Conservation (phyloP, 2,888 invertebrate species). For the Trachelus troglodyta region DNA sequence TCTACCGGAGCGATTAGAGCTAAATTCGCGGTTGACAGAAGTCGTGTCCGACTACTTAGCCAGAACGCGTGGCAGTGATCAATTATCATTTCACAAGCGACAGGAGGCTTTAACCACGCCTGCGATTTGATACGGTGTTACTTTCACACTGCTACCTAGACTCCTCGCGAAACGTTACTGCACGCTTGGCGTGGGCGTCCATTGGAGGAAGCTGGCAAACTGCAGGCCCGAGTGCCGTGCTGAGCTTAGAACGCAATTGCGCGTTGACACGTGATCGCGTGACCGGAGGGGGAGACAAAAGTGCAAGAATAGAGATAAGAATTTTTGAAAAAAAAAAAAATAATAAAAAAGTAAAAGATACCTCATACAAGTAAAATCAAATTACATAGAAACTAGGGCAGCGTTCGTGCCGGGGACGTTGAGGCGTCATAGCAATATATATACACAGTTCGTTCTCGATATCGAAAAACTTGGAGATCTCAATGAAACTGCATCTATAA, state of each 20-base stretch:
- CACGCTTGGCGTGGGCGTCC: background rate
- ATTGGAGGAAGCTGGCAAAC: background rate
- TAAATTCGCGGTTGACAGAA: constrained; percentile 15
- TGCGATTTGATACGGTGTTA: constrained; percentile 16
- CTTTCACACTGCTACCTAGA: constrained; percentile 14
- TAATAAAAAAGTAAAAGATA: background rate
- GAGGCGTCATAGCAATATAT: background rate
- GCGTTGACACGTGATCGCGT: background rate
- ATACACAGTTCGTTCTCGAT: constrained; percentile 6
- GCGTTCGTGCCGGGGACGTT: background rate
- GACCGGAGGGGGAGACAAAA: background rate
- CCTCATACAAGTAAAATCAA: background rate
- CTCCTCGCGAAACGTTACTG: background rate
- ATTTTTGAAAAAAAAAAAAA: background rate
- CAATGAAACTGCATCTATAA: constrained; percentile 16
- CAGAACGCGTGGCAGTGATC: constrained; percentile 14
- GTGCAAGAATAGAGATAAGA: background rate
- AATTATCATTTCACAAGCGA: constrained; percentile 23
- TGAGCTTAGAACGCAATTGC: background rate
- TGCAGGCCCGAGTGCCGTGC: background rate
- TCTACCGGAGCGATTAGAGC: constrained; percentile 4
- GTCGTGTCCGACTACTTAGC: constrained; percentile 19
- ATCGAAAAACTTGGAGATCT: constrained; percentile 14
- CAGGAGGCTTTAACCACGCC: constrained; percentile 7
- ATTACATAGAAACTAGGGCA: constrained; percentile 26